Conservation (phyloP, 2,797 vertebrate species). For the Falco berigora region DNA sequence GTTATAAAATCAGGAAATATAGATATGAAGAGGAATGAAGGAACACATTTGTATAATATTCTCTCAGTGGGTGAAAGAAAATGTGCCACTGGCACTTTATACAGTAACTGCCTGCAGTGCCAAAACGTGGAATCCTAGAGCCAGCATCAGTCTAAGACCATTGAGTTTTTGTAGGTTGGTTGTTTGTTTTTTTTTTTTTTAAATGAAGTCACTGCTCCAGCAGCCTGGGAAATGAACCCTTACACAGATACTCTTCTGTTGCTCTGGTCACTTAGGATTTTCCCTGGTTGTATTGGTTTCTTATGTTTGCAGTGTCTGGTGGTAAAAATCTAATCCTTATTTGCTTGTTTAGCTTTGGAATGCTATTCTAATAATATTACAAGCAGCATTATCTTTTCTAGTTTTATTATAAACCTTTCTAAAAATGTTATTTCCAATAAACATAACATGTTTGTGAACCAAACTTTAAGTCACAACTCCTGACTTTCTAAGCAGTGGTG, state of each 20-base stretch:
- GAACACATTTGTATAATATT: neutral
- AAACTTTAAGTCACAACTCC: neutral
- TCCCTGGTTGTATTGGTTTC: neutral
- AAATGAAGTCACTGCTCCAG: neutral
- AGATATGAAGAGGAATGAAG: neutral
- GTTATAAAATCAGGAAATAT: neutral
- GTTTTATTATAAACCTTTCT: neutral
- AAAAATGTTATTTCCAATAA: neutral
- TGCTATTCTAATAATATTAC: neutral
- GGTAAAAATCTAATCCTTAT: neutral
- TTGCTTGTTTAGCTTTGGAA: neutral
- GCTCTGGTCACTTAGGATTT: neutral
- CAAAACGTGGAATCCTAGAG: neutral
- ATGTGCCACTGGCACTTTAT: neutral
- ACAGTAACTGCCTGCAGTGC: neutral
- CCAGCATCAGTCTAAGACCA: neutral
- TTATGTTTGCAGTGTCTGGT: neutral
- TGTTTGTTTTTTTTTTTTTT: neutral
- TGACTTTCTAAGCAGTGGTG: rapidly evolving
- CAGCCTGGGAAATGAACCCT: neutral
- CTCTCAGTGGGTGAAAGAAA: neutral
- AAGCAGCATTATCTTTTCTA: neutral
- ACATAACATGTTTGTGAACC: neutral
- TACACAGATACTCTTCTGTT: neutral
- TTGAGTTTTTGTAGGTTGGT: neutral